A percentile compares a stretch with the other conserved stretches of the same genome.
Conservation (phyloP, 2,888 invertebrate genomes). For the Lasioglossum vierecki region DNA sequence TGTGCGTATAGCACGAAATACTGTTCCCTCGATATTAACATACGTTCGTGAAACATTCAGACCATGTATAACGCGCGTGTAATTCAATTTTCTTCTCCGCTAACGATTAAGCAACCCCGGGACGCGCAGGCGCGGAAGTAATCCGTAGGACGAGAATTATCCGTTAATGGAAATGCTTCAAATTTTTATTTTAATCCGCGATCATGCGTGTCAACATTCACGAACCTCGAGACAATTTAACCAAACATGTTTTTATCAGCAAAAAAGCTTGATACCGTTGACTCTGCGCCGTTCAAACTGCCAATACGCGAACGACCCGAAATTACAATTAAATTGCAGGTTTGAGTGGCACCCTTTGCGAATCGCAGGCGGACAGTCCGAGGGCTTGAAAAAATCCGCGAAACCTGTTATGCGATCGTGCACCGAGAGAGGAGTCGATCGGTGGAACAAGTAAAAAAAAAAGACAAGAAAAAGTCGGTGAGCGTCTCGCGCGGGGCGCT, state of each 20-base stretch:
- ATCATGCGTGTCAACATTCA: not conserved
- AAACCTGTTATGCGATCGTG: not conserved
- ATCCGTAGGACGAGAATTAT: not conserved
- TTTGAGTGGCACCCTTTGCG: not conserved
- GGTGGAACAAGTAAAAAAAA: not conserved
- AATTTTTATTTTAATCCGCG: not conserved
- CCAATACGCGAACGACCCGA: not conserved
- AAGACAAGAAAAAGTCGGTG: not conserved
- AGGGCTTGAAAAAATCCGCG: not conserved
- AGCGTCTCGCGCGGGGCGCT: not conserved
- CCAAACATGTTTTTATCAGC: not conserved
- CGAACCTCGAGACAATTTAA: not conserved
- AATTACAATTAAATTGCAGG: not conserved
- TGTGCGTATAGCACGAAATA: not conserved
- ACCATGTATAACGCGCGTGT: conserved; percentile 26
- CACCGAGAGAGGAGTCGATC: not conserved
- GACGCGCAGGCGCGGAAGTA: not conserved
- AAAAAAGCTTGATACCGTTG: not conserved
- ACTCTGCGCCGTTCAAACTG: not conserved
- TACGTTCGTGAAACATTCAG: conserved; percentile 10
- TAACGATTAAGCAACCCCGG: not conserved
- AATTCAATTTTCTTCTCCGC: conserved; percentile 18
- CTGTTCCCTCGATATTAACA: not conserved
- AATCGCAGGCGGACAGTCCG: not conserved
- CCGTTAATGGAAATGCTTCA: too few species aligned